Evolutionary conservation across 2,888 invertebrate genomes (phyloP).

Genomic region (Melipona bicolor): DNA sequence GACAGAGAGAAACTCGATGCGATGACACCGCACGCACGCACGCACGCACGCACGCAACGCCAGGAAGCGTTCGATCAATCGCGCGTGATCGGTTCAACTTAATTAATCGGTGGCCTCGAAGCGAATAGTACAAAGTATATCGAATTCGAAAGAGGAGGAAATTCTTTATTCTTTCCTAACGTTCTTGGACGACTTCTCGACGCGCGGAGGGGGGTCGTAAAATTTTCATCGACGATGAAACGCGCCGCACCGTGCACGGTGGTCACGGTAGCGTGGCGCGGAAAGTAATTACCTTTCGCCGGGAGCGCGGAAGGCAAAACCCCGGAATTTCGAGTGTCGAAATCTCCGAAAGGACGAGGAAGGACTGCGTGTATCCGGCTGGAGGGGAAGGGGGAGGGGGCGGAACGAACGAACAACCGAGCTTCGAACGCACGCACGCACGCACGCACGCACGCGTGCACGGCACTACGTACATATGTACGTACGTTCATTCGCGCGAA

Average conservation of each 20-base stretch:
- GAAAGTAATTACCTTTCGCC: slow-evolving; percentile 34
- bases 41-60: neutral
- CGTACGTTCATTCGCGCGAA: slow-evolving; percentile 64
- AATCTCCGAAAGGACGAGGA: slow-evolving; percentile 49
- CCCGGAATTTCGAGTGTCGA: slow-evolving; percentile 55
- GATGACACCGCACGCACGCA: slow-evolving; percentile 26
- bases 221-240: slow-evolving; percentile 56
- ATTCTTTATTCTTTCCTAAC: slow-evolving; percentile 36
- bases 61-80: slow-evolving; percentile 51
- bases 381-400: neutral
- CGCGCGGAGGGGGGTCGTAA: slow-evolving; percentile 13
- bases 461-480: slow-evolving; percentile 5
- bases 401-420: slow-evolving; percentile 1
- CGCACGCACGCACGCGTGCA: slow-evolving; percentile 34
- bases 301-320: slow-evolving; percentile 48
- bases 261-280: slow-evolving; percentile 43
- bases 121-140: slow-evolving; percentile 8
- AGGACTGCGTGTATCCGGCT: slow-evolving; percentile 17
- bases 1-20: slow-evolving; percentile 50
- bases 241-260: slow-evolving; percentile 1
- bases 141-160: slow-evolving; percentile 7
- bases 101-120: neutral
- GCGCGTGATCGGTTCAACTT: slow-evolving; percentile 35
- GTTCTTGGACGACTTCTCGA: neutral
- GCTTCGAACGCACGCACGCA: slow-evolving; percentile 1